Percentiles rank a stretch among this genome's conserved stretches.
These are phyloP conservation scores for Stigmatopora nigra DNA, from an alignment of 2,113 vertebrate species.

Conservation along the genomic window DNA sequence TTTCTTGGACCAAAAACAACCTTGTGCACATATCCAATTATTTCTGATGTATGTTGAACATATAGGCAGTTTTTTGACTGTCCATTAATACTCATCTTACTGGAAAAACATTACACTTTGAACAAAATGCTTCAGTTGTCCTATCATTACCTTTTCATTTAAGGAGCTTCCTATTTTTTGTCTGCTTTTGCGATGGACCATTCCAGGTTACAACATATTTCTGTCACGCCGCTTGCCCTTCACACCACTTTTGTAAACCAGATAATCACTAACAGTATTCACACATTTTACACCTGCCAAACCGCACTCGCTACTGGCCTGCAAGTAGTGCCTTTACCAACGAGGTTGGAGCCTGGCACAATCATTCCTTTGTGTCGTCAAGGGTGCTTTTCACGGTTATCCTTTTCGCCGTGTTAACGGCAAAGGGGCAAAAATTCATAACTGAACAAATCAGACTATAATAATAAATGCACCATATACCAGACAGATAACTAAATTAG, in stretches of 20 bases:
- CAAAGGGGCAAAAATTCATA: slow-evolving; percentile 43
- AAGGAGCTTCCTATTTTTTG: not conserved
- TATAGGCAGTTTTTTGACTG: not conserved
- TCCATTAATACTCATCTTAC: not conserved
- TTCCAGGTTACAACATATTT: not conserved
- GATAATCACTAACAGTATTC: slow-evolving; percentile 5
- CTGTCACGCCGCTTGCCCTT: slow-evolving; percentile 7
- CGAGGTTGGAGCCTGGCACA: slow-evolving; percentile 54
- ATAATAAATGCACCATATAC: slow-evolving; percentile 21
- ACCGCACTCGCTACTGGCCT: slow-evolving; percentile 45
- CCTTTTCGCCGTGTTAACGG: slow-evolving; percentile 52
- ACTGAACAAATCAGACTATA: slow-evolving; percentile 27
- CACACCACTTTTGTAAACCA: not conserved
- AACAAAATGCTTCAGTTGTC: not conserved
- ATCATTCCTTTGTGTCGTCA: slow-evolving; percentile 60
- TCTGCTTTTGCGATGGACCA: not conserved
- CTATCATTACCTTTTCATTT: not conserved
- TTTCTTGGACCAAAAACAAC: not conserved
- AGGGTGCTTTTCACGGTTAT: slow-evolving; percentile 60
- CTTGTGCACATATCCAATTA: not conserved
- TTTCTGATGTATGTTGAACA: not conserved
- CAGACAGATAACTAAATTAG: slow-evolving; percentile 4
- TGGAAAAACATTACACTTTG: not conserved
- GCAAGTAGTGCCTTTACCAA: slow-evolving; percentile 55
- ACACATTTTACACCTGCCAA: slow-evolving; percentile 9